Conservation (phyloP, 1,140 invertebrate species). For the Drosophila sp. region DNA sequence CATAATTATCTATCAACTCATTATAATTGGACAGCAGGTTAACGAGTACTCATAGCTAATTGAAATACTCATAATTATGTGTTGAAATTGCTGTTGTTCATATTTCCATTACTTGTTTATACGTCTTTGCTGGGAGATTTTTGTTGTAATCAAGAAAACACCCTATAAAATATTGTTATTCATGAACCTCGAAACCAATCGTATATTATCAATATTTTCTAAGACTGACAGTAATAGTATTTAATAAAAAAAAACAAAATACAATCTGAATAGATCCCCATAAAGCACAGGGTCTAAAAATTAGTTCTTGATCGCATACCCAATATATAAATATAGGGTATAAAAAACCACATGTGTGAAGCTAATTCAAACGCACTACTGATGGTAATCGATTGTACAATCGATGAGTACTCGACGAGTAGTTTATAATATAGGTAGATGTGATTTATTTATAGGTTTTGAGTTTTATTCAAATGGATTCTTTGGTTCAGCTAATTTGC, state of each 20-base stretch:
- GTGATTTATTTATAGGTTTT: slow-evolving; percentile 24
- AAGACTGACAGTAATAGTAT: too few relatives aligned
- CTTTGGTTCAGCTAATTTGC: slow-evolving; percentile 20
- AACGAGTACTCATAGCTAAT: slow-evolving; percentile 1
- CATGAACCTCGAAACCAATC: too few relatives aligned
- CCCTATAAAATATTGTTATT: too few relatives aligned
- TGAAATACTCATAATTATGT: slow-evolving; percentile 9
- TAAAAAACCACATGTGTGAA: background rate
- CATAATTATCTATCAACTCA: background rate
- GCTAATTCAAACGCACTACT: slow-evolving; percentile 22
- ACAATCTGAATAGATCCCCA: too few relatives aligned
- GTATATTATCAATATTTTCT: too few relatives aligned
- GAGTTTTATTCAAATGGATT: background rate
- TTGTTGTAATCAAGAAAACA: too few relatives aligned
- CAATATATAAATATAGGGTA: background rate
- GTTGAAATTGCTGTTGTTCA: background rate
- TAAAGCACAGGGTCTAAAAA: too few relatives aligned
- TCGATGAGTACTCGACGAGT: background rate
- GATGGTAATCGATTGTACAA: slow-evolving; percentile 3
- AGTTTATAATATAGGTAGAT: background rate
- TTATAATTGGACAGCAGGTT: background rate
- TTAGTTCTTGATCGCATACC: too few relatives aligned
- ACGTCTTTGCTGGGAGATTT: background rate
- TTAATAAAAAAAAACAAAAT: too few relatives aligned
- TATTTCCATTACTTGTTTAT: background rate